Evolutionary conservation across 2,888 invertebrate species (phyloP).

Genomic region (Halocaridina rubra): DNA sequence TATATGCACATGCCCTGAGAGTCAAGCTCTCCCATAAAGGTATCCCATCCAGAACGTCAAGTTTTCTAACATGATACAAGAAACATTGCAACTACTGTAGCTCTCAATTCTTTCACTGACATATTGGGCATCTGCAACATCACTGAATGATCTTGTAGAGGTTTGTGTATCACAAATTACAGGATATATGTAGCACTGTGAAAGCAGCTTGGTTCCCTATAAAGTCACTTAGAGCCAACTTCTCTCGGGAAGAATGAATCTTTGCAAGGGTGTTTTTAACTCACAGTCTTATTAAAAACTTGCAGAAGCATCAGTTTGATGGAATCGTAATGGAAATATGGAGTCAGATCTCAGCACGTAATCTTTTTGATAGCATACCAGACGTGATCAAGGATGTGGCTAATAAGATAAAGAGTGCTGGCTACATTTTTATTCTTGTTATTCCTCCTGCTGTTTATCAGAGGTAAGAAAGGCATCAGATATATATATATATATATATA

Average conservation of each 20-base stretch:
- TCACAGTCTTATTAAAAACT: too few species aligned
- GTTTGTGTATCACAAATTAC: not conserved
- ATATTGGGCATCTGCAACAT: too few species aligned
- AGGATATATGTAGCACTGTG: not conserved
- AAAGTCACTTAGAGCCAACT: too few species aligned
- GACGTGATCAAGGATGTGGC: conserved; percentile 61
- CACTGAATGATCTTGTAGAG: not conserved
- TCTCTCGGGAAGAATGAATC: too few species aligned
- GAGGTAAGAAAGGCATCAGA: conserved; percentile 63
- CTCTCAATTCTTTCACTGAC: too few species aligned
- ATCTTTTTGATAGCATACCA: conserved; percentile 76
- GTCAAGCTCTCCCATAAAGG: too few species aligned
- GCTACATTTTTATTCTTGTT: conserved; percentile 74
- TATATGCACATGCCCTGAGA: too few species aligned
- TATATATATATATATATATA: too few species aligned
- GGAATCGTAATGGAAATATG: conserved; percentile 93
- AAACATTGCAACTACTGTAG: too few species aligned
- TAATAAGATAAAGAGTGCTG: conserved; percentile 29
- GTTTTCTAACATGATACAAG: too few species aligned
- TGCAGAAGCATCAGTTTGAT: conserved; percentile 83
- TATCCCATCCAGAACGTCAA: too few species aligned
- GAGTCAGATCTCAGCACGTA: conserved; percentile 74
- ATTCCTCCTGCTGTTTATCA: conserved; percentile 78
- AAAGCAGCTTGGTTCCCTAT: not conserved
- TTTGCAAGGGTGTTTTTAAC: too few species aligned